Base-by-base conservation (phyloP, 2,888 invertebrate species). In the Dynastes hyllus region DNA sequence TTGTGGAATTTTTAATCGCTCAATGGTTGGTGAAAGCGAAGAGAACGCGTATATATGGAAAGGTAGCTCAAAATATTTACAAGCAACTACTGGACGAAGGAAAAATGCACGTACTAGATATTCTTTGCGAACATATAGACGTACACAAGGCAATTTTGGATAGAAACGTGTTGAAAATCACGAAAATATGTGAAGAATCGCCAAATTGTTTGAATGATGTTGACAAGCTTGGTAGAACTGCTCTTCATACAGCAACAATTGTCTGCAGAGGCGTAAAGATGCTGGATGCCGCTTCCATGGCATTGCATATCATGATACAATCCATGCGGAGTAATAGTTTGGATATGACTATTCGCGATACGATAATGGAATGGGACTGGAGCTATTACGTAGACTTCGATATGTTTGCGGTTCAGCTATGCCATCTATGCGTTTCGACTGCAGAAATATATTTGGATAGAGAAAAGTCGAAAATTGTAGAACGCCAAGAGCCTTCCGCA, bases 331-430 rank as follows among this genome's bases (percentile, higher is more conserved):
- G 6, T 8, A 1, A 45, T 11, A n/a, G 40, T 16, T 9, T 40
- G 6, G 40, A 45, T 67, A 45, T 45, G 16, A 40, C 4, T 45
- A 45, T 1, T 5, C 16, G 40, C 9, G 66, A 67, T 9, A 1
- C 40, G n/a, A 37, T 67, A 16, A 40, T 40, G 66, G 40, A 22
- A 50, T 67, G 37, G 66, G n/a, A 67, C 11, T 67, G 66, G 66
- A 13, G 16, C 2, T n/a, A 67, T 3, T 40, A 67, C n/a, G 22
- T 67, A 16, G 13, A 67, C 11, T 2, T 5, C 16, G 22, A 45
- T 1, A 45, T 40, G 4, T 8, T 16, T 16, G 37, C 37, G 22
- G 9, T 16, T 45, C n/a, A 16, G 5, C 4, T 55, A 9, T 22
- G 16, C n/a, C 1, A 67, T 67, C 4, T 16, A 67, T n/a, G n/a